Conservation (phyloP, 2,888 invertebrate genomes). For the Thereva unica region DNA sequence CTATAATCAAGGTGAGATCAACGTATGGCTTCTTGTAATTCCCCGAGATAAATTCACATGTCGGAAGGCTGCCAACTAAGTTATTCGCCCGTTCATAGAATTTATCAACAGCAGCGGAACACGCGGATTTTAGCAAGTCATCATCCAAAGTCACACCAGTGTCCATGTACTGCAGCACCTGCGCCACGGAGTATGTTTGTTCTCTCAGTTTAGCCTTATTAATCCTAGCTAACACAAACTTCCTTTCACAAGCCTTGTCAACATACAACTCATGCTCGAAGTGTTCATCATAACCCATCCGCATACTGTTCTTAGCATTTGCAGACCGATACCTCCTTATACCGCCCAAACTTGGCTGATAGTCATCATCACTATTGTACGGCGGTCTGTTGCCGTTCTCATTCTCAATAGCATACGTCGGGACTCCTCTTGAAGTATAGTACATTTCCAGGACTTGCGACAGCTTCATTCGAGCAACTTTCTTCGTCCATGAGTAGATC, state of each 20-base stretch:
- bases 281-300: conserved; percentile 10
- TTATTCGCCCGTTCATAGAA: conserved; percentile 63
- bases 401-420: conserved; percentile 62
- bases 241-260: conserved; percentile 43
- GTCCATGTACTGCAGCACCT: conserved; percentile 48
- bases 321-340: conserved; percentile 1
- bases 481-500: conserved; percentile 61
- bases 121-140: conserved; percentile 60
- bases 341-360: neutral
- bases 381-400: conserved; percentile 58
- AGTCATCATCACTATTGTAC: conserved; percentile 30
- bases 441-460: conserved; percentile 72
- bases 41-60: conserved; percentile 37
- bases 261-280: conserved; percentile 30
- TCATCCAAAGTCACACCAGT: conserved; percentile 46
- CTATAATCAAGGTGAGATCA: conserved; percentile 64
- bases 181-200: conserved; percentile 51
- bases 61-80: conserved; percentile 46
- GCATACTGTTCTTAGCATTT: neutral
- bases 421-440: conserved; percentile 66
- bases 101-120: conserved; percentile 59
- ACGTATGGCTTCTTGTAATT: conserved; percentile 55
- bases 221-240: conserved; percentile 42
- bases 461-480: conserved; percentile 61
- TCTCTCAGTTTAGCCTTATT: conserved; percentile 47